Base-by-base conservation (phyloP, 1,140 invertebrate genomes). In the Bactericera cockerelli region DNA sequence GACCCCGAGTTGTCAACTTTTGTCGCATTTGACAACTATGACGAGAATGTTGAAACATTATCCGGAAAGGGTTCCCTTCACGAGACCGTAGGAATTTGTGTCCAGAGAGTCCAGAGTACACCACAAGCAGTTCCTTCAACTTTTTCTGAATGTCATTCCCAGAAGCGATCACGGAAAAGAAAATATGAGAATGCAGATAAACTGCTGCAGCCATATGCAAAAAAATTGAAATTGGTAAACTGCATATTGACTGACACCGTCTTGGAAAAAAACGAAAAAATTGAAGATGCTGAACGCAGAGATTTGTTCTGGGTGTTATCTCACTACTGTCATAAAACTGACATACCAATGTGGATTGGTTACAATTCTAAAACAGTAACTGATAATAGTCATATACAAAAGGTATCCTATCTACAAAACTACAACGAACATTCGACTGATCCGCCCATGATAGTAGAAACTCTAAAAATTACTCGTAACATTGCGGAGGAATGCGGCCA, bases 81-180 rank as follows among this genome's bases (percentile, higher is more conserved):
- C 64, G 73, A 75, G 59, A 76, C 71, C 10, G 72, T 75, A n/a
- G 74, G 72, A 21, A 74, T 76, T 36, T 70, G 70, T 57, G 71
- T 65, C 64, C 70, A 73, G 65, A 62, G 64, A 62, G 36, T 63
- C 57, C 22, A 59, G 21, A 59, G 59, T 39, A 55, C 38, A 59
- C 56, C 60, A 59, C 58, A 65, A 57, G 38, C 58, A 53, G 60
- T 56, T 4, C 4, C 3, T 25, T 26, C 22, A 26, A n/a, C n/a
- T 14, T 56, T 14, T 25, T 19, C 55, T 13, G 8, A 24, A 6
- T n/a, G n/a, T n/a, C n/a, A n/a, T n/a, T 6, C 31, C 56, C 61
- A 21, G 57, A 62, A 11, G 19, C 49, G 58, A 60, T 42, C 33
- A 63, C 62, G 21, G 49, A 60, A 60, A 31, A 6, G 57, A 33